Base-by-base conservation (phyloP, 2,113 vertebrate species). In the Callospermophilus lateralis region DNA sequence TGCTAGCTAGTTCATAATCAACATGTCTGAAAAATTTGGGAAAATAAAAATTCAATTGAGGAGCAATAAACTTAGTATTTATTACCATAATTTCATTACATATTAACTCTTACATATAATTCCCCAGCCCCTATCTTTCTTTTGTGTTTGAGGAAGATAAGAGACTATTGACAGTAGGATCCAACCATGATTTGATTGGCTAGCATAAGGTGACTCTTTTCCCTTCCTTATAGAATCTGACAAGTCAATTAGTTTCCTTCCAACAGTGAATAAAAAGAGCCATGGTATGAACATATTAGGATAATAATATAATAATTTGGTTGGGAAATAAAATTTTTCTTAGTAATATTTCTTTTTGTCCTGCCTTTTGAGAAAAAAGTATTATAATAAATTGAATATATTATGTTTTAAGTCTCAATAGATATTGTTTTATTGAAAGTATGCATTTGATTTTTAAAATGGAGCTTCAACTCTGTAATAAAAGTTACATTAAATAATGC, bases 211-310 rank as follows among this genome's bases (percentile, higher is more conserved):
- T 87, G 45, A 77, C 8, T 80, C n/a, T 37, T 93, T 39, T 76
- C 16, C 74, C 67, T 94, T 86, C n/a, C 26, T 95, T 90, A 17
- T 30, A 53, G 24, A 48, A 85, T 3, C n/a, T 84, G 68, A 84
- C n/a, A 94, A 73, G 15, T 79, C 88, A 93, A 85, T 89, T 91
- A 87, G 61, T 39, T 95, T 92, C 51, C 58, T 70, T 74, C 70
- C 83, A 67, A 89, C 24, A 83, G 37, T 90, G 80, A 92, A 84
- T 61, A 83, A 86, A 83, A 84, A 89, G 20, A 78, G 63, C 12
- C 22, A 55, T 4, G 5, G 10, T 79, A 48, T 78, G 8, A 11
- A n/a, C 42, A 63, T 24, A 84, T 55, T 28, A 92, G 81, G 15
- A 63, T 61, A 89, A 48, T 90, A 58, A 74, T 51, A 65, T 48